Evolutionary conservation across 2,888 invertebrate genomes (phyloP).

Genomic region (Carterocephalus palaemon): DNA sequence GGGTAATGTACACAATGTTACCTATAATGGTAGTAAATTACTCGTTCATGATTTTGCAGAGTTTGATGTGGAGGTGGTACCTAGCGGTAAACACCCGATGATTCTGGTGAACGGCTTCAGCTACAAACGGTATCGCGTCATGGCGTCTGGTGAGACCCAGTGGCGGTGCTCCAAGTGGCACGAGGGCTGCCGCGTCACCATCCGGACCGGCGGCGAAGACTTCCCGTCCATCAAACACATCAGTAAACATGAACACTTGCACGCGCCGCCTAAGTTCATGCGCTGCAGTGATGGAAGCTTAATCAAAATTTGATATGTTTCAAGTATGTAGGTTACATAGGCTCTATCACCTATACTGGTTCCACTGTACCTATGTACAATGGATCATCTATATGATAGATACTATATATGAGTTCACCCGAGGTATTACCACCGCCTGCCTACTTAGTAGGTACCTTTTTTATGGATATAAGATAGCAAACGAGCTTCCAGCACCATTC

Average conservation of each 20-base stretch:
- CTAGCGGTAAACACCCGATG: constrained; percentile 29
- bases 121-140: constrained; percentile 30
- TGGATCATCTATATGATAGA: no score
- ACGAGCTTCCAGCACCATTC: no score
- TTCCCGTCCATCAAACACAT: constrained; percentile 8
- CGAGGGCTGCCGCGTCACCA: constrained; percentile 30
- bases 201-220: constrained; percentile 23
- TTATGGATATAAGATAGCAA: no score
- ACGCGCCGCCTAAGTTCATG: constrained; percentile 16
- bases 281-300: background rate
- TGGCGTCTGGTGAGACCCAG: constrained; percentile 29
- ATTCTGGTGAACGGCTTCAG: constrained; percentile 32
- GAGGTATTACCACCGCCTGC: no score
- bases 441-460: no score
- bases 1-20: no score
- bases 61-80: constrained; percentile 2
- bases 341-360: no score
- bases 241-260: constrained; percentile 12
- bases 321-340: no score
- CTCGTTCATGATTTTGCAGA: no score
- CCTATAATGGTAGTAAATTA: no score
- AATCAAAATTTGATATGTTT: background rate
- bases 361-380: no score
- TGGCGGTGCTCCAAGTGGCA: constrained; percentile 36
- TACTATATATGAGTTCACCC: no score